Base-by-base conservation (phyloP, 2,888 invertebrate genomes). In the Himalopsyche anomala region DNA sequence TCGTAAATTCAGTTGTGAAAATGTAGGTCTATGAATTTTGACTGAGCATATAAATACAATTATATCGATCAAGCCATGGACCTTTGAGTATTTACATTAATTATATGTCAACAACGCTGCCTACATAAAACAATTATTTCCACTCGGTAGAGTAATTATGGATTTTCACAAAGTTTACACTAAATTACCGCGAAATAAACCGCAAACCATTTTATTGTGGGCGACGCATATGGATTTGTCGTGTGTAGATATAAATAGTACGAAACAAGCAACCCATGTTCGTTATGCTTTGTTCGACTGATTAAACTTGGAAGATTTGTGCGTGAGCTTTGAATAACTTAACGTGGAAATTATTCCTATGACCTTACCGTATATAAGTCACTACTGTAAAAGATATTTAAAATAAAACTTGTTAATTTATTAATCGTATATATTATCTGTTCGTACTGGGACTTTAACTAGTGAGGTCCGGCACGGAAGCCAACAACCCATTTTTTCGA, bases 81-180 rank as follows among this genome's bases (percentile, higher is more conserved):
- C 36, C 74, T 38, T 36, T 19, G 38, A 36, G 74, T 74, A 36
- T 36, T 28, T 5, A 36, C 74, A 74, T 36, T 74, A 74, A 74
- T 74, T 74, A 74, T 74, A 74, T 74, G 74, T 38, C 74, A 74
- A 74, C 74, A 74, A 36, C 19, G 9, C 12, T 74, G 74, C 74
- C 36, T 74, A 38, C 38, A 74, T 36, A 74, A 74, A 74, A 74
- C 74, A 74, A 74, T 74, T 74, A 74, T 74, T 74, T 74, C 74
- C 74, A 74, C 74, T 36, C 74, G 15, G 74, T 36, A 38, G 36
- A 28, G 74, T 74, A 38, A 74, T 74, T 74, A 74, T 74, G 74
- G 74, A 74, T 74, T 74, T 74, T 74, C 74, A 74, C 74, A 74
- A 74, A 74, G 74, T 74, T 74, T 74, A 74, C 74, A 74, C 74